Percentiles rank a stretch among this genome's conserved stretches.
These are phyloP conservation scores for Paracentrotus lividus DNA, from an alignment of 53 echinoderm and acorn worm genomes.

Conservation along the genomic window DNA sequence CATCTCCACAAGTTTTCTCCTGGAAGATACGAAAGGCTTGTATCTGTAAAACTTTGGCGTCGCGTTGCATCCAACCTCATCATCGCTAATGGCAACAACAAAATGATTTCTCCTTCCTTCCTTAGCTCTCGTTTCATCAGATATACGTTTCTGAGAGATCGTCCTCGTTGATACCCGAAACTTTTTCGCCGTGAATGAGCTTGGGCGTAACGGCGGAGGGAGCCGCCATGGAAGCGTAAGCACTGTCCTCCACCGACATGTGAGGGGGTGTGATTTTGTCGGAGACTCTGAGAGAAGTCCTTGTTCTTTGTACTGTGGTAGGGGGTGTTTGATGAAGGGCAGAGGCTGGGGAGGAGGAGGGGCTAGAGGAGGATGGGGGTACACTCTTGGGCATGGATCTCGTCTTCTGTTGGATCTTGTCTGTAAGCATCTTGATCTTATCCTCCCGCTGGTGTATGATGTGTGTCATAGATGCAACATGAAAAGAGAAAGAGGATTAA, in stretches of 20 bases:
- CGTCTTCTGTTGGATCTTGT: conserved; percentile 83
- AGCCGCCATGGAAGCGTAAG: conserved; percentile 86
- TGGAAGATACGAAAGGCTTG: conserved; percentile 32
- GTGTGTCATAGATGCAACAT: background rate
- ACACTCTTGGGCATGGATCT: conserved; percentile 68
- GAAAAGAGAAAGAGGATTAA: background rate
- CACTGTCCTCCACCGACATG: conserved; percentile 96
- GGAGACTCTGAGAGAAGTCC: conserved; percentile 72
- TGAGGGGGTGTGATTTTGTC: conserved; percentile 90
- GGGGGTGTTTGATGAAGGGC: conserved; percentile 57
- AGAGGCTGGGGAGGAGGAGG: conserved; percentile 60
- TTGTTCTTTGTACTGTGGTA: conserved; percentile 52
- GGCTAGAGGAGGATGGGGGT: conserved; percentile 16
- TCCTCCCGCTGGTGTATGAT: conserved; percentile 82
- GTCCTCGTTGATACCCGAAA: conserved; percentile 89
- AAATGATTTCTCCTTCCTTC: background rate
- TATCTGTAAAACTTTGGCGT: conserved; percentile 37
- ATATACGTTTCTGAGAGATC: conserved; percentile 99
- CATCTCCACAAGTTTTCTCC: background rate
- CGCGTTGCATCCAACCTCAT: background rate
- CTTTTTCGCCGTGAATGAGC: conserved; percentile 72
- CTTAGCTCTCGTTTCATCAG: conserved; percentile 49
- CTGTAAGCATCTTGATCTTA: conserved; percentile 84
- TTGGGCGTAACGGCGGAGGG: conserved; percentile 81
- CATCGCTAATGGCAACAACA: background rate